Evolutionary conservation across 2,797 vertebrate genomes (phyloP), one percentile per base, ranked within the genome.

Genomic region (Xenentodon cancila): DNA sequence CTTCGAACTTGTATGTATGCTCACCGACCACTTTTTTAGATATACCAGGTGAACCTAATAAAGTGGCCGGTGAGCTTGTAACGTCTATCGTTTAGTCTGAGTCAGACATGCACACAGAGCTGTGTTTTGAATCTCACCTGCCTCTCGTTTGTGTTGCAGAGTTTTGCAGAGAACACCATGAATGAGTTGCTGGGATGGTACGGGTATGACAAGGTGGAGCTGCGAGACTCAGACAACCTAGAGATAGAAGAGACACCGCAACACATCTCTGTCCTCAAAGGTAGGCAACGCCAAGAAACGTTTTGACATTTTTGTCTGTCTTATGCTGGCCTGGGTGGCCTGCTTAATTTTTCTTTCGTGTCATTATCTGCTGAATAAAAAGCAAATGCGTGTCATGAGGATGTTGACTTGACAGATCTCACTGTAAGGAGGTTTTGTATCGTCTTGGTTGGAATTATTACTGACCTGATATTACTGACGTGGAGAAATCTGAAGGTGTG

Each of bases 161-260:
- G 95, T 89, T 99, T 99, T 89, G 98, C 98, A 54, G 97, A 99
- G 89, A 99, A 96, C 92, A 99, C 98, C 77, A 99, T 99, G 98
- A 99, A 99, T 77, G 98, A 99, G 90, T 95, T 99, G 73, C 95
- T 99, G 87, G 98, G 98, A 75, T 99, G 98, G 98, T 99, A 99
- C 73, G 98, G 98, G 78, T 99, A 99, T 63, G 98, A 99, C 94
- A 99, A 99, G 91, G 97, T 99, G 92, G 97, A 99, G 92, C 67
- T 99, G 84, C 95, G 97, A 92, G 98, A 99, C 84, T 96, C 96
- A n/a, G 97, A 99, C 88, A 96, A 95, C 91, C 95, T 98, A 87
- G 97, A 99, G 83, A 96, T 98, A 55, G 96, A 95, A 87, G 97
- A 99, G 90, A 94, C 93, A 84, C 94, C 96, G 55, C 97, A 98